These are phyloP conservation scores for Rhea pennata DNA, from an alignment of 2,113 vertebrate genomes.

Conservation along the genomic window DNA sequence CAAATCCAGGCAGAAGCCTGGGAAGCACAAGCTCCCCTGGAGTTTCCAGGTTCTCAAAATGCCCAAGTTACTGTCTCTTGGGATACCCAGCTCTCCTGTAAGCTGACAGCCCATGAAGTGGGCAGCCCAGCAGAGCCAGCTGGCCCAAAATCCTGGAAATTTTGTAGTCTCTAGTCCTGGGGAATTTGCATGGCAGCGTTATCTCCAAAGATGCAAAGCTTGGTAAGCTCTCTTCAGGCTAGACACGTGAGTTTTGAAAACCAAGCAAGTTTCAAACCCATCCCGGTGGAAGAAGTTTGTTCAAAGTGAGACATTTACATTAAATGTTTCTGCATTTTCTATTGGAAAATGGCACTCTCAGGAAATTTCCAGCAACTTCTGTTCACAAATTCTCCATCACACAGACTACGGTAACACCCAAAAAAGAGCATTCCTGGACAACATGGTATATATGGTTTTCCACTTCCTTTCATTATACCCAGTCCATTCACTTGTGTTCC, in stretches of 20 bases:
- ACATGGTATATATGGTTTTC: not conserved
- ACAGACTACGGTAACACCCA: not conserved
- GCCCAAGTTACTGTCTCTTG: not conserved
- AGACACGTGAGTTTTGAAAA: not conserved
- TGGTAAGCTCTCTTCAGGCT: not conserved
- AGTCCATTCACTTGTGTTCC: not conserved
- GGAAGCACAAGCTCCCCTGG: not conserved
- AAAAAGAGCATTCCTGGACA: not conserved
- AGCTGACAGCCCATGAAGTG: not conserved
- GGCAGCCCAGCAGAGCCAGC: not conserved
- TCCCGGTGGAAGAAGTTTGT: not conserved
- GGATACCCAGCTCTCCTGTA: not conserved
- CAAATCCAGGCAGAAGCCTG: not conserved
- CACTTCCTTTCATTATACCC: not conserved
- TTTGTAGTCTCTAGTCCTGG: not conserved
- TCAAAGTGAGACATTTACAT: not conserved
- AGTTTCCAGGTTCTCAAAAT: slow-evolving; percentile 36
- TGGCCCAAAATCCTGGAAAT: not conserved
- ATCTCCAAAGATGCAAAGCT: not conserved
- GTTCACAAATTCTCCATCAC: not conserved
- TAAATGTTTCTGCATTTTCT: not conserved
- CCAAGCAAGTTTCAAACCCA: not conserved
- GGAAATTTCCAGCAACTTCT: not conserved
- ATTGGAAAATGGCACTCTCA: not conserved
- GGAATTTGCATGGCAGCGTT: not conserved